Evolutionary conservation across 2,113 vertebrate species (phyloP).

Genomic region (Alosa alosa): DNA sequence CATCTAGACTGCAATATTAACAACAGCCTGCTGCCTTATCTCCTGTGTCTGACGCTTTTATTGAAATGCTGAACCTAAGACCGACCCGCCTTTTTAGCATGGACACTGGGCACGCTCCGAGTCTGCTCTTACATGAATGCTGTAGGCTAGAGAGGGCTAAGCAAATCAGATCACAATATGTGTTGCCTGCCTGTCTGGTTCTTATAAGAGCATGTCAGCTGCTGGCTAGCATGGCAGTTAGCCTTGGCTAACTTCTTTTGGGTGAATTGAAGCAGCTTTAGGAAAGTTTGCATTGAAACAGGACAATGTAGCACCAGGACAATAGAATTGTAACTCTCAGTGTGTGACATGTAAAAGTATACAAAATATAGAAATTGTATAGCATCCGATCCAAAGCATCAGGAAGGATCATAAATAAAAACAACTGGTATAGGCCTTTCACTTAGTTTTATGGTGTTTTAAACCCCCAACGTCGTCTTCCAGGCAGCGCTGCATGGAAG

Average conservation of each 20-base stretch:
- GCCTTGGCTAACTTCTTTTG: no score
- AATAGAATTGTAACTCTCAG: no score
- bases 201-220: neutral
- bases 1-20: neutral
- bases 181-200: neutral
- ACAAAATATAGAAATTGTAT: neutral
- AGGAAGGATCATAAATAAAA: neutral
- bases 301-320: no score
- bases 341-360: no score
- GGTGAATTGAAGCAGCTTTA: no score
- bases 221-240: neutral
- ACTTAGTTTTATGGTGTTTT: neutral
- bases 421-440: neutral
- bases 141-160: neutral
- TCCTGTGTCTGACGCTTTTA: neutral
- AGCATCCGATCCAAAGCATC: neutral
- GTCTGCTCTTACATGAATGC: neutral
- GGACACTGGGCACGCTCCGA: neutral
- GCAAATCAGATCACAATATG: neutral
- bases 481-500: no score
- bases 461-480: no score
- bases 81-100: neutral
- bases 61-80: neutral
- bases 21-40: slow-evolving; percentile 1
- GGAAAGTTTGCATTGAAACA: no score